A percentile compares a stretch with the other conserved stretches of the same genome.
phyloP scores from a whole-genome alignment of 2,797 vertebrate species.

The Phrynocephalus guinanensis region DNA sequence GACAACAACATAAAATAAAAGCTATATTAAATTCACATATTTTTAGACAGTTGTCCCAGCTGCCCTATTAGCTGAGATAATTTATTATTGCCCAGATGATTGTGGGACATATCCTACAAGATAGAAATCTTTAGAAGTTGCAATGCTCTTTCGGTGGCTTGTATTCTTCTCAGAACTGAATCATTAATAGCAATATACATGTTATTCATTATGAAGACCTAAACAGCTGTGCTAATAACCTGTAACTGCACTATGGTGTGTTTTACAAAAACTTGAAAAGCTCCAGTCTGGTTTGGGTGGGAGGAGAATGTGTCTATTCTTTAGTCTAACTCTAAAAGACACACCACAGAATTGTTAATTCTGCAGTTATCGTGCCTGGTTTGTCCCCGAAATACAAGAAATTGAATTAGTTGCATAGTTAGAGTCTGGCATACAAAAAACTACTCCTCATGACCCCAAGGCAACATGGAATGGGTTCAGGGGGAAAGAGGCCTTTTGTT shows the following conservation, averaged over 20 bases:
- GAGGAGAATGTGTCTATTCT: too few relatives aligned
- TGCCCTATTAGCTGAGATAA: background rate
- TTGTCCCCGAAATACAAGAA: background rate
- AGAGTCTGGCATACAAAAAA: background rate
- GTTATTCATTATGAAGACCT: background rate
- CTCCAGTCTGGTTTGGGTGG: too few relatives aligned
- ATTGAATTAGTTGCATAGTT: background rate
- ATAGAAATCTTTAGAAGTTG: background rate
- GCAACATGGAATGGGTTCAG: background rate
- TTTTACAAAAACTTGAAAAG: background rate
- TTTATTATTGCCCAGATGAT: background rate
- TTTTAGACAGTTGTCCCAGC: background rate
- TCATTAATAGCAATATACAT: background rate
- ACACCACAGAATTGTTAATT: background rate
- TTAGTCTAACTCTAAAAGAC: too few relatives aligned
- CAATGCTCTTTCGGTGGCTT: background rate
- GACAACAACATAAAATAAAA: conserved; percentile 1
- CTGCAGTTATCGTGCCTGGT: background rate
- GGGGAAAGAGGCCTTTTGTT: background rate
- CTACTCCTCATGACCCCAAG: background rate
- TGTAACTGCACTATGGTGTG: background rate
- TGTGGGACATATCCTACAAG: background rate
- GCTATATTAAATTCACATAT: background rate
- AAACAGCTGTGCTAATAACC: background rate
- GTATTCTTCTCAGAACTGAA: background rate